These are phyloP conservation scores for Cairina moschata DNA, from an alignment of 2,113 vertebrate genomes.

Conservation along the genomic window DNA sequence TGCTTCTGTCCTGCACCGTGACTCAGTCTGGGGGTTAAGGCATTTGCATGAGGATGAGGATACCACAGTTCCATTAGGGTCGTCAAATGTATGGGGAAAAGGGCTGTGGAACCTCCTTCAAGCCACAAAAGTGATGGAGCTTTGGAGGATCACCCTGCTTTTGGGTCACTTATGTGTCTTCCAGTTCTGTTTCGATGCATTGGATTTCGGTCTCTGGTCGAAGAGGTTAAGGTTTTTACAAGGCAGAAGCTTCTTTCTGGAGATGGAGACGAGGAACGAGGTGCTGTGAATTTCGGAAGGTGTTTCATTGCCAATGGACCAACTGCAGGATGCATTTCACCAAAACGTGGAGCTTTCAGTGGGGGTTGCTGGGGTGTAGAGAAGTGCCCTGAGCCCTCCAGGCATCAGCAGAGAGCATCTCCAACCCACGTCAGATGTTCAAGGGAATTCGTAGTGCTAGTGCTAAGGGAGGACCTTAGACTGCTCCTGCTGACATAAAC, in stretches of 20 bases:
- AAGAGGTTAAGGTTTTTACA: no score
- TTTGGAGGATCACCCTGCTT: neutral
- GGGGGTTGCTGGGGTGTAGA: no score
- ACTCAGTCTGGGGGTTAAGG: neutral
- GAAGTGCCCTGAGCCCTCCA: neutral
- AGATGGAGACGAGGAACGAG: neutral
- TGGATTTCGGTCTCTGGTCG: neutral
- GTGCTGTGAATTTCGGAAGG: neutral
- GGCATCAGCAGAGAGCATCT: neutral
- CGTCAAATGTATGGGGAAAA: neutral
- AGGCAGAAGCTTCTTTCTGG: no score
- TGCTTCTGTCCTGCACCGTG: neutral
- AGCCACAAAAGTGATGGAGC: neutral
- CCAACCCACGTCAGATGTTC: neutral
- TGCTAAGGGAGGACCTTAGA: rapidly evolving
- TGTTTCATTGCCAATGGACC: neutral
- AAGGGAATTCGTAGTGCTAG: rapidly evolving
- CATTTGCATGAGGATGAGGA: neutral
- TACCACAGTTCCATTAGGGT: neutral
- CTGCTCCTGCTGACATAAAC: rapidly evolving
- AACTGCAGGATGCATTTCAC: neutral
- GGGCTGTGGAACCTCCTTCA: neutral
- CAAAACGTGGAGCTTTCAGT: rapidly evolving
- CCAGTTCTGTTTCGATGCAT: rapidly evolving
- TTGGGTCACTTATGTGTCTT: neutral